Evolutionary conservation across 1,140 invertebrate species (phyloP).

Genomic region (Dendroctonus ponderosae): DNA sequence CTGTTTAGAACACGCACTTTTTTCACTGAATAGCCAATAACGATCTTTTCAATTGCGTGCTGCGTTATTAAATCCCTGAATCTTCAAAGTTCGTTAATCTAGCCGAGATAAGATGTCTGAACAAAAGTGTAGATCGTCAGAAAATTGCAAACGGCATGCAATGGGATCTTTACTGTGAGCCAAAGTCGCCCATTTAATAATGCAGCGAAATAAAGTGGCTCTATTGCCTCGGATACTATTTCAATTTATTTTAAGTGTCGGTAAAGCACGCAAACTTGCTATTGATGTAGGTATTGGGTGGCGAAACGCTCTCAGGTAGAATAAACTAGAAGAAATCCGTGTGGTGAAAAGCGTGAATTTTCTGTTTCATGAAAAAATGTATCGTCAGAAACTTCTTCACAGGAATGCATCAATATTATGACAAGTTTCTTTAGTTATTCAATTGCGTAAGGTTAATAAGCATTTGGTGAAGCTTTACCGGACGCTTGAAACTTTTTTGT

Average conservation of each 20-base stretch:
- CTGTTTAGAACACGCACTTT: too few species aligned
- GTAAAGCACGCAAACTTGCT: slow-evolving; percentile 5
- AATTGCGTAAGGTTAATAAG: too few species aligned
- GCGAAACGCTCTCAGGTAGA: too few species aligned
- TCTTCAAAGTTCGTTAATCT: slow-evolving; percentile 5
- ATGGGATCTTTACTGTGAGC: slow-evolving; percentile 5
- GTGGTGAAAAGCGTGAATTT: too few species aligned
- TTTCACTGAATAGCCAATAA: too few species aligned
- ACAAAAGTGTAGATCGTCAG: slow-evolving; percentile 2
- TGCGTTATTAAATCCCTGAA: slow-evolving; percentile 10
- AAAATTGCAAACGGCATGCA: slow-evolving; percentile 9
- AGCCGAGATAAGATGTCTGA: slow-evolving; percentile 6
- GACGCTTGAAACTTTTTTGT: too few species aligned
- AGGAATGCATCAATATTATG: too few species aligned
- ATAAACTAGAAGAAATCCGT: too few species aligned
- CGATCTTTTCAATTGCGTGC: slow-evolving; percentile 3
- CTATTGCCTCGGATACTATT: not conserved
- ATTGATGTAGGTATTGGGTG: not conserved
- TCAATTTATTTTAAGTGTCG: slow-evolving; percentile 6
- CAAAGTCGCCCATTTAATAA: slow-evolving; percentile 1
- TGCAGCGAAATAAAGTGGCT: slow-evolving; percentile 6
- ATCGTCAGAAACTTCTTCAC: too few species aligned
- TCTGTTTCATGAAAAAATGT: too few species aligned
- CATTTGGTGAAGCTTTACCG: too few species aligned
- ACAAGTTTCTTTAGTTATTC: too few species aligned